Percentiles rank a stretch among this genome's conserved stretches.
Conservation (phyloP, 2,888 invertebrate species). For the Rotaria socialis region DNA sequence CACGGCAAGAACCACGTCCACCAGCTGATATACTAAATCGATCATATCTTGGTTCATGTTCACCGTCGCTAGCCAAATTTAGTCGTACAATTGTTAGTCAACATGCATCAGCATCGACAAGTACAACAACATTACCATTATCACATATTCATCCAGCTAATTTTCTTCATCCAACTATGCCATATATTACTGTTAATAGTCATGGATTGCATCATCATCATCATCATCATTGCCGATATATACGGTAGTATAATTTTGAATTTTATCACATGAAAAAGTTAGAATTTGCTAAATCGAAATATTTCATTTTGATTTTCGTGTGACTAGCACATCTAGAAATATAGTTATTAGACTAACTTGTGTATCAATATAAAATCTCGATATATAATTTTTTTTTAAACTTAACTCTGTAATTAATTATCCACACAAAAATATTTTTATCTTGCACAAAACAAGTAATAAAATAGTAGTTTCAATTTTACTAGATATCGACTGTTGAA, state of each 20-base stretch:
- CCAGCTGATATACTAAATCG: conserved; percentile 14
- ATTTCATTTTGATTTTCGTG: no score
- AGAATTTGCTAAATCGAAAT: no score
- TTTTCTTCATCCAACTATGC: conserved; percentile 24
- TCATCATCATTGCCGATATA: neutral
- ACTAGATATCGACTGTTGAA: no score
- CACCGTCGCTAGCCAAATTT: neutral
- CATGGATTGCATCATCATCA: neutral
- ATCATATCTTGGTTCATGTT: neutral
- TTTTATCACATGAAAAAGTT: no score
- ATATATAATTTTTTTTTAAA: no score
- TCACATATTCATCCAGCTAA: neutral
- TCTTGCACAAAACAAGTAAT: no score
- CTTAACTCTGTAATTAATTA: no score
- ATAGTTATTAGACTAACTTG: no score
- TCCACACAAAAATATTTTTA: no score
- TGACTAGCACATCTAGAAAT: neutral
- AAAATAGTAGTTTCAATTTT: no score
- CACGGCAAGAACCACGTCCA: conserved; percentile 15
- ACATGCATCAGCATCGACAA: neutral
- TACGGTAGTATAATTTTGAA: neutral
- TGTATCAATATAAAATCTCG: no score
- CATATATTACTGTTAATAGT: neutral
- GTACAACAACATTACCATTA: conserved; percentile 3
- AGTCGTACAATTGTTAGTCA: neutral